Base-by-base conservation (phyloP, 1,140 invertebrate species). In the Bombus picipes region DNA sequence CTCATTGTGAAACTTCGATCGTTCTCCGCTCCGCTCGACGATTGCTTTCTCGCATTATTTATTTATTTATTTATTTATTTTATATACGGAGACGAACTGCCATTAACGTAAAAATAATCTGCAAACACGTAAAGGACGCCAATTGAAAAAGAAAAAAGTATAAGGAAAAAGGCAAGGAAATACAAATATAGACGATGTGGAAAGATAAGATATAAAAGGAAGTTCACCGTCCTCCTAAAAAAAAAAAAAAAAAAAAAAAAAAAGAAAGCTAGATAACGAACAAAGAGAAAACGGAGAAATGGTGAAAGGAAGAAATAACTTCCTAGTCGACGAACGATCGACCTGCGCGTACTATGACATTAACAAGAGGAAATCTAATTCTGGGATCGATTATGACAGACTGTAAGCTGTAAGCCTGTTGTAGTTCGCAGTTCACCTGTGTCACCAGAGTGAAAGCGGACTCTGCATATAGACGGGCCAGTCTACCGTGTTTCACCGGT, bases 1-100 rank as follows among this genome's bases (percentile, higher is more conserved):
- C n/a, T 71, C 75, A 57, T 79, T 47, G 65, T 34, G 75, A 79
- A 79, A 84, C 75, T 78, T 84, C 75, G 37, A 84, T 84, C 75
- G 75, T 59, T 73, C 28, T 12, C 15, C 76, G 15, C 34, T 22
- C 5, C 68, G 9, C 76, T 59, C 76, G 32, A 13, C 68, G 53
- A 73, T 53, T 41, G 83, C 73, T 85, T 85, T 85, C 65, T 43
- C 77, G 72, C 43, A 34, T 76, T n/a, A 47, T 25, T 53, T 53
- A 53, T 53, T 53, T 53, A 47, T 18, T 47, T 18, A 47, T 53
- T 53, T 53, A 53, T 18, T 53, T 53, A 53, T 53, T 53, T 22
- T 22, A 6, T 53, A 53, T 53, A 8, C 47, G 18, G 0, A 53
- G 18, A 53, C 47, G 47, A 53, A 53, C 18, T 53, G 18, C 0